phyloP scores from a whole-genome alignment of 2,888 invertebrate species.

The Azorinus chamasolen region DNA sequence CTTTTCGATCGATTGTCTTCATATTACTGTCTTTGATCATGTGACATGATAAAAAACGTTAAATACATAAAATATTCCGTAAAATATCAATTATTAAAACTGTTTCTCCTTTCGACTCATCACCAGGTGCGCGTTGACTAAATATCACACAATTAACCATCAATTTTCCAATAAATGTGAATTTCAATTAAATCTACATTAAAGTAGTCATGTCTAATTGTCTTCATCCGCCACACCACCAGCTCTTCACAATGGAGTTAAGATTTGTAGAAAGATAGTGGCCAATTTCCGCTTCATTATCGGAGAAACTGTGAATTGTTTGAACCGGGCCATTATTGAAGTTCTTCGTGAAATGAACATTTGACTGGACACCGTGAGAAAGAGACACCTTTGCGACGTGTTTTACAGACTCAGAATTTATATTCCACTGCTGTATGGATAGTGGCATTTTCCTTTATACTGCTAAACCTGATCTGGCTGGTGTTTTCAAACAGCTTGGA shows the following conservation, averaged over 20 bases:
- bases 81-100: slow-evolving; percentile 53
- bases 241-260: slow-evolving; percentile 29
- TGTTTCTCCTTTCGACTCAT: slow-evolving; percentile 33
- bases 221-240: slow-evolving; percentile 40
- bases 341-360: slow-evolving; percentile 12
- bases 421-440: too few relatives aligned
- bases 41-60: slow-evolving; percentile 7
- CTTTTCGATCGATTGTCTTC: slow-evolving; percentile 31
- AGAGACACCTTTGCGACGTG: neutral
- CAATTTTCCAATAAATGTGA: slow-evolving; percentile 59
- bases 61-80: slow-evolving; percentile 27
- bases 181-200: slow-evolving; percentile 61
- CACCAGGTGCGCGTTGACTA: slow-evolving; percentile 44
- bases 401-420: neutral
- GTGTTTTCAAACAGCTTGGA: too few relatives aligned
- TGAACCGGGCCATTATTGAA: slow-evolving; percentile 1
- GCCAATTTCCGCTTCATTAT: slow-evolving; percentile 62
- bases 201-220: slow-evolving; percentile 54
- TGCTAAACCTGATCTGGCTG: too few relatives aligned
- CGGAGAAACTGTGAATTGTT: slow-evolving; percentile 34
- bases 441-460: too few relatives aligned
- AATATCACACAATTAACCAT: slow-evolving; percentile 59
- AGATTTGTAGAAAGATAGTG: slow-evolving; percentile 46
- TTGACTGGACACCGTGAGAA: slow-evolving; percentile 47
- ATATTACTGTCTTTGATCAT: slow-evolving; percentile 23